Conservation (phyloP, 2,113 vertebrate genomes). For the Cheirogaleus medius region DNA sequence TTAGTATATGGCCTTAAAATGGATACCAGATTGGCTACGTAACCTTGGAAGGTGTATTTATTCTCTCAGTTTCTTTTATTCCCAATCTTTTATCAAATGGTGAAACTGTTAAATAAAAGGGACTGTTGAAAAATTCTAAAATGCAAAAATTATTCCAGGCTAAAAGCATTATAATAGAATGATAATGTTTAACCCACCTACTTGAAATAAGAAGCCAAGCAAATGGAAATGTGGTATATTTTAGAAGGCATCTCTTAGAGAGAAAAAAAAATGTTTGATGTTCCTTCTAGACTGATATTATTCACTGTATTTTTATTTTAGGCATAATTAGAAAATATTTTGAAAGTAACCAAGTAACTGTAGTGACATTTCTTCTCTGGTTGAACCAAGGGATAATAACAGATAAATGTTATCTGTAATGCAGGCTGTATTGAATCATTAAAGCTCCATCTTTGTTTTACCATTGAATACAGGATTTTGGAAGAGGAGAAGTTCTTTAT, state of each 20-base stretch:
- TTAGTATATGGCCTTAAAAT: background rate
- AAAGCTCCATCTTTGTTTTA: background rate
- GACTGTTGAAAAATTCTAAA: constrained; percentile 1
- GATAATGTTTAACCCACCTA: background rate
- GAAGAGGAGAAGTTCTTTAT: background rate
- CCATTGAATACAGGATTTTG: background rate
- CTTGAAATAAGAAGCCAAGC: constrained; percentile 42
- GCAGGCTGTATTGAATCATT: background rate
- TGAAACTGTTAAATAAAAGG: constrained; percentile 35
- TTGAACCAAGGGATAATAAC: background rate
- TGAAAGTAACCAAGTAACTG: constrained; percentile 19
- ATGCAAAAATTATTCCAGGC: constrained; percentile 44
- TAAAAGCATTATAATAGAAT: constrained; percentile 4
- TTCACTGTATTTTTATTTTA: constrained; percentile 47
- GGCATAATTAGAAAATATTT: constrained; percentile 53
- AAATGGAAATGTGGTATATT: constrained; percentile 45
- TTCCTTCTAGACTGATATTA: background rate
- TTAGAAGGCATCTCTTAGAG: constrained; percentile 44
- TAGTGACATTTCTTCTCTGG: constrained; percentile 24
- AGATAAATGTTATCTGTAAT: background rate
- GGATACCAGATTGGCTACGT: background rate
- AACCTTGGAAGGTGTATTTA: constrained; percentile 15
- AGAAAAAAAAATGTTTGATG: background rate
- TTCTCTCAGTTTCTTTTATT: constrained; percentile 42
- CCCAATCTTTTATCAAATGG: constrained; percentile 22